Evolutionary conservation across 1,140 invertebrate genomes (phyloP), one percentile per base, ranked within the genome.

Genomic region (Spodoptera frugiperda): DNA sequence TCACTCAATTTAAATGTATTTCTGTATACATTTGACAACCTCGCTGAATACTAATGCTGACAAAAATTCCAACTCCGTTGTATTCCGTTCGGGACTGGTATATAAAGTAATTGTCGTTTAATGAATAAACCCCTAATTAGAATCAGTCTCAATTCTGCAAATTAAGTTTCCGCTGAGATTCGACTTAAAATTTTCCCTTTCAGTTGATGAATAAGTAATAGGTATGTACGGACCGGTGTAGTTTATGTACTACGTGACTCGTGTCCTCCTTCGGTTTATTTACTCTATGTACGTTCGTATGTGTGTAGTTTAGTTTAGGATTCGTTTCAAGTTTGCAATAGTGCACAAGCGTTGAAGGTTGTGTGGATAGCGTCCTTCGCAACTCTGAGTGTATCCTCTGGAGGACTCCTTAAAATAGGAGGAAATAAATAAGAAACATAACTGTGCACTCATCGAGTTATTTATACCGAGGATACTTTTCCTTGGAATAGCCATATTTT

Each of bases 1-100:
- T 71, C 53, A 57, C 68, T 71, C 53, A 55, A 71, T 71, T 55
- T 71, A 71, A 71, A 54, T 55, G 51, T 71, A 71, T 71, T 51
- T 68, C 51, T 68, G 48, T 68, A 51, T 51, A 68, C 63, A 51
- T 68, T 68, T 68, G 46, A 68, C 44, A 21, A 44, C 48, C 11
- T 51, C 63, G 21, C 14, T 51, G 63, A 68, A 68, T 68, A 68
- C 63, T 68, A 68, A 68, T 68, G 63, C 51, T 1, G 44, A 21
- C 48, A 15, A 51, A 68, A 68, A 51, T 51, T 51, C 12, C 61
- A n/a, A 19, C 9, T 48, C 3, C 63, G 63, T 15, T 46, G 39
- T 68, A 68, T 51, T 68, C 63, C 19, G 46, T 68, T 51, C 63
- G 11, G 51, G 48, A 21, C 14, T 51, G 21, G 21, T 68, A 30